phyloP scores from a whole-genome alignment of 2,113 vertebrate genomes.

The Calypte anna region DNA sequence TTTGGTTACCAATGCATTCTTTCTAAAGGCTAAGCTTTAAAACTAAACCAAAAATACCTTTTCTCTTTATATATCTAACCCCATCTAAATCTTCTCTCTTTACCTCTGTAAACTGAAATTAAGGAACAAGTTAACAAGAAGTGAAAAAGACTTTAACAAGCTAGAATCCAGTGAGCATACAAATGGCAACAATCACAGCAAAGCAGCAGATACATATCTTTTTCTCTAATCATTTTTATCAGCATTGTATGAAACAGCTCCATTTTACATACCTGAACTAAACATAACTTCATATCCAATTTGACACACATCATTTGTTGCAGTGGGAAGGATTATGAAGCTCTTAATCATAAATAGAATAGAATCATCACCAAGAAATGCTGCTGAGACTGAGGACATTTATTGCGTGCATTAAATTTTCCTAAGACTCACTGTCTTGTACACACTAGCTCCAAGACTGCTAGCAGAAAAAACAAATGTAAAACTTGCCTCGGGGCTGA shows the following conservation, averaged over 20 bases:
- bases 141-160: not conserved
- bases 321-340: not conserved
- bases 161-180: not conserved
- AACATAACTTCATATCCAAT: not conserved
- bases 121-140: not conserved
- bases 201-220: not conserved
- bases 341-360: not conserved
- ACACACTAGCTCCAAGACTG: accelerated
- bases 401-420: not conserved
- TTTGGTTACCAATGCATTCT: not conserved
- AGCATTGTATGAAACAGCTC: not conserved
- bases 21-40: not conserved
- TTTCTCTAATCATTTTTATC: not conserved
- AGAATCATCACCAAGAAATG: not conserved
- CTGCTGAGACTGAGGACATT: not conserved
- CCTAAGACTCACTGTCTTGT: not conserved
- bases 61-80: not conserved
- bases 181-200: not conserved
- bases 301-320: accelerated
- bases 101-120: not conserved
- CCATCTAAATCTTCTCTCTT: not conserved
- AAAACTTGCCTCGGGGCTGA: not conserved
- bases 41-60: not conserved
- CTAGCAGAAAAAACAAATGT: not conserved
- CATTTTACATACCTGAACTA: not conserved